phyloP scores from a whole-genome alignment of 2,888 invertebrate species.

The Scaptomyza caliginosa region DNA sequence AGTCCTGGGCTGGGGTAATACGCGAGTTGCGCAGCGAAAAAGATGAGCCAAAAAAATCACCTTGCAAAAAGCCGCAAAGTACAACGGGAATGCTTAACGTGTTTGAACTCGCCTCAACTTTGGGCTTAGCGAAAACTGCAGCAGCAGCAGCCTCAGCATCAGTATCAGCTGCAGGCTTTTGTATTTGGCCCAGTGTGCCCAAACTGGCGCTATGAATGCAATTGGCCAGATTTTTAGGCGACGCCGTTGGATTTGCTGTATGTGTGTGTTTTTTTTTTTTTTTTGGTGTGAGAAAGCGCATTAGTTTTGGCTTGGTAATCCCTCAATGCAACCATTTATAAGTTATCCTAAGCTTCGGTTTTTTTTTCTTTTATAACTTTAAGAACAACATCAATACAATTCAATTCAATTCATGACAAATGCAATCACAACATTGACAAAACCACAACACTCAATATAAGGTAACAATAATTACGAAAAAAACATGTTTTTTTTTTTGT shows the following conservation, averaged over 20 bases:
- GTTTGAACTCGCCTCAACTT: slow-evolving; percentile 36
- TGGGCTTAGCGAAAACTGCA: not conserved
- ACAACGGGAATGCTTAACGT: slow-evolving; percentile 84
- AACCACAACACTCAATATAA: slow-evolving; percentile 82
- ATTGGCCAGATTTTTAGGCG: slow-evolving; percentile 31
- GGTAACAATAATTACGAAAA: slow-evolving; percentile 32
- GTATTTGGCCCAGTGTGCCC: slow-evolving; percentile 47
- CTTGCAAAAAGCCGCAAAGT: slow-evolving; percentile 84
- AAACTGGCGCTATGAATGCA: slow-evolving; percentile 62
- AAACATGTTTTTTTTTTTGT: slow-evolving; percentile 27
- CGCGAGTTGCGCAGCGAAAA: slow-evolving; percentile 63
- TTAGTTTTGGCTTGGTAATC: slow-evolving; percentile 43
- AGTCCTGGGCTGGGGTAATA: slow-evolving; percentile 49
- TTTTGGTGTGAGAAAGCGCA: slow-evolving; percentile 47
- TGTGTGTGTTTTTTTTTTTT: slow-evolving; percentile 8
- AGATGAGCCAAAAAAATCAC: slow-evolving; percentile 78
- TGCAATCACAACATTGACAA: slow-evolving; percentile 84
- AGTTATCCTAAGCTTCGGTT: slow-evolving; percentile 5
- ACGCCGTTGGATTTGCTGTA: slow-evolving; percentile 32
- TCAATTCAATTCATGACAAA: slow-evolving; percentile 73
- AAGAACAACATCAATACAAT: slow-evolving; percentile 66
- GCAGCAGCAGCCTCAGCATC: not conserved
- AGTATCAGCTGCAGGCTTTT: slow-evolving; percentile 2
- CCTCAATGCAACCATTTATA: slow-evolving; percentile 19
- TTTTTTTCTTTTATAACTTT: slow-evolving; percentile 1